Evolutionary conservation across 1,140 invertebrate species (phyloP).

Genomic region (Drosophila pallidifrons): DNA sequence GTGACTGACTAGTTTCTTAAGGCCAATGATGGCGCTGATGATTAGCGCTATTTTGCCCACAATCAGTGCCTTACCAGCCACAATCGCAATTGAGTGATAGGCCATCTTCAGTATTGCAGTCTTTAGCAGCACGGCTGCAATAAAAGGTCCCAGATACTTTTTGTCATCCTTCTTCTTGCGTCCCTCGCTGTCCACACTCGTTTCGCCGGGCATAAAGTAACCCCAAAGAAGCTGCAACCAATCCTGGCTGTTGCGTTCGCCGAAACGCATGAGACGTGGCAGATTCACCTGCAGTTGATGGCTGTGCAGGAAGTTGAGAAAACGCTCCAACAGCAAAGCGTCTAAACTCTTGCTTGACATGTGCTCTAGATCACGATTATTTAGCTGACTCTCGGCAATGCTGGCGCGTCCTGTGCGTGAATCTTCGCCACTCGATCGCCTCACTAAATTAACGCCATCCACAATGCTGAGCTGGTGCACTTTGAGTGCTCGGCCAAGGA

Average conservation of each 20-base stretch:
- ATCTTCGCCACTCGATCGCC: conserved; percentile 71
- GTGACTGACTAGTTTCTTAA: conserved; percentile 90
- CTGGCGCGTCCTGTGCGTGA: conserved; percentile 84
- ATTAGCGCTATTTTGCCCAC: conserved; percentile 88
- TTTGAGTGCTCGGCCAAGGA: conserved; percentile 88
- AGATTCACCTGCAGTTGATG: conserved; percentile 87
- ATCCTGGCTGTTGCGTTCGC: conserved; percentile 70
- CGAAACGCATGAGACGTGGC: conserved; percentile 83
- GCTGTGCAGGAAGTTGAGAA: conserved; percentile 87
- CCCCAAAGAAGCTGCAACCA: conserved; percentile 71
- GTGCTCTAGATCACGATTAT: conserved; percentile 86
- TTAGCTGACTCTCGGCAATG: conserved; percentile 85
- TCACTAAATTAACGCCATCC: conserved; percentile 87
- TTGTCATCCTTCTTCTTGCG: conserved; percentile 88
- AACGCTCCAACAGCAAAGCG: conserved; percentile 86
- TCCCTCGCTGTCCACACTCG: conserved; percentile 69
- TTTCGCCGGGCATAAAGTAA: conserved; percentile 62
- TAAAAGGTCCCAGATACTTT: conserved; percentile 87
- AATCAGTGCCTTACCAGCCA: conserved; percentile 90
- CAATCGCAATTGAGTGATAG: conserved; percentile 90
- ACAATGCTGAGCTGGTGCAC: conserved; percentile 87
- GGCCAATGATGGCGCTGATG: conserved; percentile 90
- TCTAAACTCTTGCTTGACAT: conserved; percentile 86
- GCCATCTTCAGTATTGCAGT: conserved; percentile 90
- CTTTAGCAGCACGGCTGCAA: conserved; percentile 89